These are phyloP conservation scores for Spatula versicolor DNA, from an alignment of 2,797 vertebrate genomes.

Conservation along the genomic window DNA sequence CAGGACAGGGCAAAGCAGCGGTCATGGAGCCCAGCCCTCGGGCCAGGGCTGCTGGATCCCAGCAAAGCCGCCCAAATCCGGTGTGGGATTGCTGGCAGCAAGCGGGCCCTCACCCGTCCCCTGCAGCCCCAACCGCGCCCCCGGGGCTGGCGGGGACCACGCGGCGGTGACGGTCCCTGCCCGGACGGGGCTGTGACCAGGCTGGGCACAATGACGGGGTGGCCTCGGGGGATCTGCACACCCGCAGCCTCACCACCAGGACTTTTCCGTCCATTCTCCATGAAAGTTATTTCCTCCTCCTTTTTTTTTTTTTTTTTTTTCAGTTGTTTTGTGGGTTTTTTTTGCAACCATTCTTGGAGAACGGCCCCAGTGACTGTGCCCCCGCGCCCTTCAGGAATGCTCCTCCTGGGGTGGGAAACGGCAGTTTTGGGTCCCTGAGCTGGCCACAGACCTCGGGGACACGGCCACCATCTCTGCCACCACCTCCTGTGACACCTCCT, in stretches of 20 bases:
- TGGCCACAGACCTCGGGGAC: fast-evolving
- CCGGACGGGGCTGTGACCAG: not conserved
- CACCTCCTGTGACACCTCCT: not conserved
- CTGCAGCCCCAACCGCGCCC: not conserved
- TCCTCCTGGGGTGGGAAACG: not conserved
- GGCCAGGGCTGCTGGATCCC: not conserved
- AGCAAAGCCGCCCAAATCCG: not conserved
- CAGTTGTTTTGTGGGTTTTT: not conserved
- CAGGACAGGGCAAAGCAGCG: fast-evolving
- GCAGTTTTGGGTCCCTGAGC: not conserved
- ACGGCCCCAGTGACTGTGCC: fast-evolving
- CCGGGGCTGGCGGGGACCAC: not conserved
- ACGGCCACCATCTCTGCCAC: not conserved
- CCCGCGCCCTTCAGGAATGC: fast-evolving
- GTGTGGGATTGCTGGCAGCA: fast-evolving
- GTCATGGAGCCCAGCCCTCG: not conserved
- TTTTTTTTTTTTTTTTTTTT: not conserved
- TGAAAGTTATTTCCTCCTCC: not conserved
- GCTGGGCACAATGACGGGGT: not conserved
- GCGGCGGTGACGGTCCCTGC: no score
- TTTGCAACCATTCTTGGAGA: not conserved
- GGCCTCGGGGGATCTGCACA: not conserved
- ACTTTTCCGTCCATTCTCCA: slow-evolving; percentile 23
- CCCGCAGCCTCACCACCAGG: fast-evolving
- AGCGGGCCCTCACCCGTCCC: fast-evolving